Evolutionary conservation across 2,888 invertebrate species (phyloP).

Genomic region (Nephrotoma guestfalica): DNA sequence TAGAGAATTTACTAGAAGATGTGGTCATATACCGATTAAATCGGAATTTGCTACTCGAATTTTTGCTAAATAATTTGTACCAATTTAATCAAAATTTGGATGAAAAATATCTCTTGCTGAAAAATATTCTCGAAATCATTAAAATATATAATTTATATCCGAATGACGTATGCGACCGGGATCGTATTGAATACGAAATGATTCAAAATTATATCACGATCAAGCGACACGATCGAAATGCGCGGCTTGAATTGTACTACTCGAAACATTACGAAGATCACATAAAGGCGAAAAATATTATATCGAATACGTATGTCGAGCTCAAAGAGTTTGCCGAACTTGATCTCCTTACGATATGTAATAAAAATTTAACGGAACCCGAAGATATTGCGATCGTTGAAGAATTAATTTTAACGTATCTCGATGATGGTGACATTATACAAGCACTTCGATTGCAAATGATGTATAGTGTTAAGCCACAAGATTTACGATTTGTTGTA

Average conservation of each 20-base stretch:
- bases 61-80: conserved; percentile 41
- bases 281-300: conserved; percentile 26
- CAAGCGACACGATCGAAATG: conserved; percentile 4
- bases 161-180: conserved; percentile 29
- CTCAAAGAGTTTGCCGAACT: conserved; percentile 29
- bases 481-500: conserved; percentile 41
- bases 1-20: background rate
- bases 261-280: conserved; percentile 31
- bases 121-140: conserved; percentile 25
- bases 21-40: conserved; percentile 35
- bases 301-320: conserved; percentile 30
- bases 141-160: conserved; percentile 29
- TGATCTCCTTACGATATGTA: conserved; percentile 23
- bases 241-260: conserved; percentile 23
- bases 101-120: conserved; percentile 36
- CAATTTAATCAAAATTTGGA: conserved; percentile 29
- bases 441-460: conserved; percentile 39
- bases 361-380: conserved; percentile 11
- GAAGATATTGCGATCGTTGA: conserved; percentile 20
- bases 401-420: conserved; percentile 33
- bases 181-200: conserved; percentile 32
- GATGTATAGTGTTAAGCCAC: conserved; percentile 30
- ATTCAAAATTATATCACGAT: conserved; percentile 23
- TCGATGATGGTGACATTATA: conserved; percentile 40
- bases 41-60: conserved; percentile 46